A percentile compares a stretch with the other conserved stretches of the same genome.
phyloP scores from a whole-genome alignment of 2,797 vertebrate species.

The Squalus acanthias region DNA sequence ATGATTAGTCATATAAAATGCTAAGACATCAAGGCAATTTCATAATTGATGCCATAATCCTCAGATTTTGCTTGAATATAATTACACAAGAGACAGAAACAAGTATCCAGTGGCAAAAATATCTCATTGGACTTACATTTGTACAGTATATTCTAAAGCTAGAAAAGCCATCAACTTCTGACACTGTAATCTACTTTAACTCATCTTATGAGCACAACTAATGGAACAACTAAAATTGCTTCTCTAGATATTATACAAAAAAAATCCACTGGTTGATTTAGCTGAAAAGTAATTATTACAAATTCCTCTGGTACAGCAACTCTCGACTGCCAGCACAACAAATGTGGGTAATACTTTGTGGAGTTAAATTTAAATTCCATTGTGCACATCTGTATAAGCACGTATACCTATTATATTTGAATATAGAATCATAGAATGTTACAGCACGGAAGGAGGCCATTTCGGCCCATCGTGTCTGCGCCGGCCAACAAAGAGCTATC shows the following conservation, averaged over 20 bases:
- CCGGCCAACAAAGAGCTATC: no score
- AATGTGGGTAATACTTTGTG: background rate
- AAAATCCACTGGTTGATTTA: background rate
- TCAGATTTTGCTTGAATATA: background rate
- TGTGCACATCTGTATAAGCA: no score
- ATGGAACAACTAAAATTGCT: background rate
- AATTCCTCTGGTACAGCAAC: background rate
- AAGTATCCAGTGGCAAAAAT: background rate
- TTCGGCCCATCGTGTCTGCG: no score
- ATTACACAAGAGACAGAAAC: conserved; percentile 9
- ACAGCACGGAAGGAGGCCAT: no score
- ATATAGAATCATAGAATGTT: no score
- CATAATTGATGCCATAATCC: background rate
- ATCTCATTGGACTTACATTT: background rate
- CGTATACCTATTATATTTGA: no score
- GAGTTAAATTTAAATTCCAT: no score
- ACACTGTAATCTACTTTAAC: conserved; percentile 1
- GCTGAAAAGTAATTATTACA: background rate
- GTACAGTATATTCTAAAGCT: background rate
- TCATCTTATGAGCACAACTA: background rate
- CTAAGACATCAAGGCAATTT: background rate
- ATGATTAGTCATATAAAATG: conserved; percentile 2
- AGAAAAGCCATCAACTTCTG: background rate
- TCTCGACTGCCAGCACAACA: background rate
- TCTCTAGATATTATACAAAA: background rate